Evolutionary conservation across 2,797 vertebrate species (phyloP).

Genomic region (Apogon hyalosoma): DNA sequence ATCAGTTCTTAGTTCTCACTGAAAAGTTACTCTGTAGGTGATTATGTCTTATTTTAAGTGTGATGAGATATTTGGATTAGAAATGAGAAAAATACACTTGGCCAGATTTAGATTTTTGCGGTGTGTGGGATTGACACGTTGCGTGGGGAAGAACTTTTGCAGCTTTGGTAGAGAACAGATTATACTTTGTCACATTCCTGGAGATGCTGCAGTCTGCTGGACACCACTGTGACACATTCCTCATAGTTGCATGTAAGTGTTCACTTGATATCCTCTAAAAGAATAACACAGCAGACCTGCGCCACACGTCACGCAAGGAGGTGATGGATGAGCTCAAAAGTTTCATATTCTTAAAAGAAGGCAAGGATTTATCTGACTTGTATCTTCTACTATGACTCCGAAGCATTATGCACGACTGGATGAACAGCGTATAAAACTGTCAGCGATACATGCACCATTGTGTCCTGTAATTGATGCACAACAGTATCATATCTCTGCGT

Average conservation of each 20-base stretch:
- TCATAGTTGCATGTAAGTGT: slow-evolving; percentile 64
- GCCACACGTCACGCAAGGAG: slow-evolving; percentile 56
- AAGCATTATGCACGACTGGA: slow-evolving; percentile 31
- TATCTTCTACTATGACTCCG: slow-evolving; percentile 19
- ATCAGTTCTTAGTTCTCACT: too few species aligned
- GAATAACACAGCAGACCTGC: slow-evolving; percentile 53
- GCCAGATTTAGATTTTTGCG: too few species aligned
- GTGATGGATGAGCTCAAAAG: slow-evolving; percentile 69
- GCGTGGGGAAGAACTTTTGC: slow-evolving; percentile 26
- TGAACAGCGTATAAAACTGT: slow-evolving; percentile 53
- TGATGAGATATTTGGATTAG: too few species aligned
- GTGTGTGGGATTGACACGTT: slow-evolving; percentile 52
- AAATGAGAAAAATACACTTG: too few species aligned
- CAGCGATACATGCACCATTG: slow-evolving; percentile 43
- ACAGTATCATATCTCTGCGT: slow-evolving; percentile 60
- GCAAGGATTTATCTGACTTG: slow-evolving; percentile 19
- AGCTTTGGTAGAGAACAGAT: slow-evolving; percentile 52
- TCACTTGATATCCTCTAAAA: slow-evolving; percentile 70
- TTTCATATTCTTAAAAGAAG: slow-evolving; percentile 18
- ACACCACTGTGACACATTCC: slow-evolving; percentile 74
- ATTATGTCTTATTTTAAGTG: too few species aligned
- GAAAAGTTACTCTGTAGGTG: too few species aligned
- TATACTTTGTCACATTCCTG: slow-evolving; percentile 60
- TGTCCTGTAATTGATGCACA: slow-evolving; percentile 53
- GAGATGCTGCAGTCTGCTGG: slow-evolving; percentile 54